Base-by-base conservation (phyloP, 2,888 invertebrate genomes). In the Oxytorus armatus region DNA sequence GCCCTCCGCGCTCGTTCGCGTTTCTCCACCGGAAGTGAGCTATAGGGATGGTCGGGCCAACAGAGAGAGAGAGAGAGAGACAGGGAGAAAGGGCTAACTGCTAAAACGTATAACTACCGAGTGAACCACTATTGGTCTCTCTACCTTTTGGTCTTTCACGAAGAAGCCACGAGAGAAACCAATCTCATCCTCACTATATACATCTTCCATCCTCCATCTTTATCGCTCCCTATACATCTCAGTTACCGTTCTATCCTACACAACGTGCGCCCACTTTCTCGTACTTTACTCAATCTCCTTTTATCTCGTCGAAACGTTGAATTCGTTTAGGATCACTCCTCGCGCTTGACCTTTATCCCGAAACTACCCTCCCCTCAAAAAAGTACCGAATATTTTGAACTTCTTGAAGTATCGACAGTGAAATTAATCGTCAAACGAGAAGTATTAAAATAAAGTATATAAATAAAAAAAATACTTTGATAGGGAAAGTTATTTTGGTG, bases 91-190 rank as follows among this genome's bases (percentile, higher is more conserved):
- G 16, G 23, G 59, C 75, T 66, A 74, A 77, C 77, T 77, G 81
- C 77, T 70, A 74, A 74, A 74, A 81, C 69, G 81, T 65, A n/a
- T n/a, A 84, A 82, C 80, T 79, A 76, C 83, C 63, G 74, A 74
- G 81, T 74, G 88, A 88, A 88, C 88, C 88, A 83, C 88, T 88
- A 88, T 88, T 87, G 87, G 86, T n/a, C n/a, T n/a, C 86, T 84
- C 85, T 81, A 78, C 82, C 84, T 83, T 86, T 84, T 85, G 79
- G 85, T 82, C 84, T 83, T 82, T 83, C 84, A 80, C 77, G 72
- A 77, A 77, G 73, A 72, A 77, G 72, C 72, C 61, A 63, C 61
- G 25, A 21, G 80, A 68, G 80, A 83, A 81, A 81, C 81, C 79
- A 82, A 82, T 80, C 81, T 82, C 84, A 83, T 84, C 81, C 82